These are phyloP conservation scores for Cinclus mexicanus DNA, from an alignment of 2,113 vertebrate genomes.

Conservation along the genomic window DNA sequence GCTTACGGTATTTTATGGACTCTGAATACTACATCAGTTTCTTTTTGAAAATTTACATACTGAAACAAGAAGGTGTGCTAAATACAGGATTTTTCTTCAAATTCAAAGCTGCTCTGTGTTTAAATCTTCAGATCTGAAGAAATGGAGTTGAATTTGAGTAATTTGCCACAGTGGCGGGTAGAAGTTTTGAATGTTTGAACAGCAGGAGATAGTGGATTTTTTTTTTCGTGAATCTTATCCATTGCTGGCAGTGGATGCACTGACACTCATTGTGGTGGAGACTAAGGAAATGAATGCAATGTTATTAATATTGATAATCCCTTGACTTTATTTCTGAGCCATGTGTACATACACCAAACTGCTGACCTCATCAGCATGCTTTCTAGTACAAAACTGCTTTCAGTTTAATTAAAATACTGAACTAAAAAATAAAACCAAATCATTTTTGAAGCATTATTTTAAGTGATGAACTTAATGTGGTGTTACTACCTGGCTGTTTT, in stretches of 20 bases:
- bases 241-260: slow-evolving; percentile 1
- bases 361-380: not conserved
- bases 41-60: not conserved
- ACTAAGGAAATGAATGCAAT: not conserved
- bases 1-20: not conserved
- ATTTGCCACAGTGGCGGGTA: not conserved
- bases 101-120: not conserved
- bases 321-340: not conserved
- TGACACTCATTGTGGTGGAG: not conserved
- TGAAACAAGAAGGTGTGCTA: not conserved
- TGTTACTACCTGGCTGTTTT: not conserved
- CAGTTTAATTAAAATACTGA: not conserved
- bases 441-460: not conserved
- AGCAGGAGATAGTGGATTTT: not conserved
- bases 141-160: not conserved
- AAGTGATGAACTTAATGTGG: not conserved
- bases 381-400: not conserved
- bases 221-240: not conserved
- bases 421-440: not conserved
- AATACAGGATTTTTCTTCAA: not conserved
- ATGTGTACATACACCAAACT: not conserved
- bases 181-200: not conserved
- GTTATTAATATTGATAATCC: not conserved
- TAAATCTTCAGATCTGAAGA: not conserved
- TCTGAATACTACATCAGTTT: not conserved